Evolutionary conservation across 2,113 vertebrate genomes (phyloP), one percentile per base, ranked within the genome.

Genomic region (Seriola aureovittata): DNA sequence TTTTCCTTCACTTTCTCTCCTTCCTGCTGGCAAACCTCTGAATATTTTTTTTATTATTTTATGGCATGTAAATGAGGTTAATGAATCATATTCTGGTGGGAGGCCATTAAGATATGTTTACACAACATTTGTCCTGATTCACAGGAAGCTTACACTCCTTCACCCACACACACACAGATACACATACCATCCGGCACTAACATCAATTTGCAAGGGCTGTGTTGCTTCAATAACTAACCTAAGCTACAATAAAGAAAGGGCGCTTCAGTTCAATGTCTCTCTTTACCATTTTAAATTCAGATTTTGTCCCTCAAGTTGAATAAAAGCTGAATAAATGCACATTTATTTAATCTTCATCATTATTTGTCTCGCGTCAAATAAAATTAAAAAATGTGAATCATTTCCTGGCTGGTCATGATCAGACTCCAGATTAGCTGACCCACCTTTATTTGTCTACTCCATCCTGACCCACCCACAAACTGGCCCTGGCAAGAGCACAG

Each of bases 381-480:
- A n/a, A 60, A 58, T 70, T 0, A 42, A n/a, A 29, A 19, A 13
- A 40, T 10, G 46, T 91, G 91, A 93, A 86, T 92, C 85, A 94
- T 78, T 83, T 91, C 88, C 89, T 84, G 81, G 50, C 52, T 87
- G 48, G 36, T 83, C 58, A 78, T 91, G 80, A 85, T 29, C 48
- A 85, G 71, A 57, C n/a, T 74, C 10, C 13, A 88, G 59, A 86
- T 76, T 34, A 87, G 19, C 36, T 71, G 55, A 71, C 66, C 84
- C 78, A 88, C 88, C 89, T 89, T 89, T 91, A 60, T 92, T 92
- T 85, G 84, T 25, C 42, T 52, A 83, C 75, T 81, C 78, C 75
- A 80, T 84, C 71, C 81, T 79, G 84, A 80, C 76, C 58, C 58
- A 50, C 84, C 90, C 85, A 84, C 67, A 66, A 78, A 85, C 69